These are phyloP conservation scores for Frankliniella fusca DNA, from an alignment of 2,888 invertebrate species.

Conservation along the genomic window DNA sequence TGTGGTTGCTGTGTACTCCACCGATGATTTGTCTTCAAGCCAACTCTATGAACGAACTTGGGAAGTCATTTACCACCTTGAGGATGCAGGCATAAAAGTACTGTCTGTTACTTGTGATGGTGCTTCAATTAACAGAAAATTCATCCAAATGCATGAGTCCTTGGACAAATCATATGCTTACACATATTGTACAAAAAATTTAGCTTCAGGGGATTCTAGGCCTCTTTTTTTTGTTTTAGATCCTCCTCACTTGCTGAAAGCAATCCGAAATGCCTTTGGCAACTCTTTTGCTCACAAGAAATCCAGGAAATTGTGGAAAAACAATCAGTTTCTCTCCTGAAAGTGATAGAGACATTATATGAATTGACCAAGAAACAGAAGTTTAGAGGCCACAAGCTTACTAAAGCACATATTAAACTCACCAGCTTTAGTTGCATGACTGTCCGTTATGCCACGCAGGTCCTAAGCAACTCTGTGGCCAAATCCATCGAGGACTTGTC, in stretches of 20 bases:
- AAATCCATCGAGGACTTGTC: background rate
- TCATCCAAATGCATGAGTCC: background rate
- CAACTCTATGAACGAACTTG: background rate
- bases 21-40: background rate
- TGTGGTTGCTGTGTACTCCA: background rate
- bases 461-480: background rate
- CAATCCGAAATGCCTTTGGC: background rate
- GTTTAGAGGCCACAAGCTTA: background rate
- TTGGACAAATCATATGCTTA: background rate
- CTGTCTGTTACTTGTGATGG: background rate
- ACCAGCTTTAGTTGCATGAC: background rate
- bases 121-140: background rate
- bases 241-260: background rate
- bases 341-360: background rate
- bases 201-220: background rate
- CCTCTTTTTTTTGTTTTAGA: background rate
- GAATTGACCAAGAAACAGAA: background rate
- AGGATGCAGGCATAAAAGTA: background rate
- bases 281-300: background rate
- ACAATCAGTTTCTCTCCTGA: background rate
- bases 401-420: background rate
- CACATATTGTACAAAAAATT: background rate
- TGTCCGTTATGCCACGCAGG: background rate
- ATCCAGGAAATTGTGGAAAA: background rate
- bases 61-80: background rate